Base-by-base conservation (phyloP, 1,140 invertebrate genomes). In the Leptinotarsa defecta region DNA sequence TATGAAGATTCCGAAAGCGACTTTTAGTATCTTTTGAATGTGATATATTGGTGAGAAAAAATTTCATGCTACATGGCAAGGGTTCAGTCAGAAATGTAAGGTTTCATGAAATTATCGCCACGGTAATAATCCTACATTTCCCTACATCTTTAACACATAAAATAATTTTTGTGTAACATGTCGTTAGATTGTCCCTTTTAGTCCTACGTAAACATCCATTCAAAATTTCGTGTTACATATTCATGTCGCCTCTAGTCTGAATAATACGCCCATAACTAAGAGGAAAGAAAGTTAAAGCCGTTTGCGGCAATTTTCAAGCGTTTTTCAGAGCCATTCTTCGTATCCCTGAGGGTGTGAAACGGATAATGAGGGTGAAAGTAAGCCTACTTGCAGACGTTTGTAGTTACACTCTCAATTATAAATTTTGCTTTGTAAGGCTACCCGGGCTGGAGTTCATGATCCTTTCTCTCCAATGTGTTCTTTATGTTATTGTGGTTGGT, bases 321-420 rank as follows among this genome's bases (percentile, higher is more conserved):
- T 68, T 43, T 68, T 68, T 67, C 64, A n/a, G 15, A 22, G 27
- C 64, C 64, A 24, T 43, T 13, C 19, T 68, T 43, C 15, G 34
- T 20, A 15, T 27, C n/a, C 67, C 43, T 48, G 11, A 48, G 34
- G 67, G 34, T 68, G 67, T 68, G n/a, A n/a, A 68, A 68, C 4
- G 67, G 67, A 43, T 68, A 68, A 68, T 19, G 34, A 24, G 67
- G 43, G 43, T 48, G 34, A 48, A 68, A 19, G 24, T n/a, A 15
- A 48, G 24, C 22, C 34, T 68, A 24, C 64, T 67, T 67, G 52
- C 52, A 15, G 52, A 57, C 27, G 64, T 67, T 67, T 67, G 20
- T 24, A 34, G n/a, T 34, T 20, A 67, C 64, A 67, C 27, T 68
- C 67, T 68, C 67, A 68, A 68, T 68, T 68, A 68, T 17, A 24